These are phyloP conservation scores for Rhopalosiphum padi DNA, from an alignment of 1,140 invertebrate species.

Conservation along the genomic window DNA sequence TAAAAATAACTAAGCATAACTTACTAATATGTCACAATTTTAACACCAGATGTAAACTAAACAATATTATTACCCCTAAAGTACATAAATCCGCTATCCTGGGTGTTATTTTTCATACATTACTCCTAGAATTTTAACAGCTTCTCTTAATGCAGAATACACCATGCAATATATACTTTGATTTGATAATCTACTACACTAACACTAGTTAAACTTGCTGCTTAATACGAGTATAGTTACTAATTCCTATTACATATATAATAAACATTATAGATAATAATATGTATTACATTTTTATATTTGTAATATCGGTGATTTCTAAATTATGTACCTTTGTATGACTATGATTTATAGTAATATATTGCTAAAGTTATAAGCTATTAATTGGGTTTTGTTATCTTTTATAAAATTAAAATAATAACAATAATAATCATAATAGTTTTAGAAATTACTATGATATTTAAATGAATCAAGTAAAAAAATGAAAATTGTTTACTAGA, in stretches of 20 bases:
- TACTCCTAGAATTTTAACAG: background rate
- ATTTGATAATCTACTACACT: background rate
- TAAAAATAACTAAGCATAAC: background rate
- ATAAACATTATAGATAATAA: too few relatives aligned
- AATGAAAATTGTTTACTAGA: too few relatives aligned
- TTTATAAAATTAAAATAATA: background rate
- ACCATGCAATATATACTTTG: background rate
- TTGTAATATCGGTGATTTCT: background rate
- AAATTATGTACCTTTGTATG: background rate
- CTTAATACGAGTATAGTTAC: background rate
- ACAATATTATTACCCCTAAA: background rate
- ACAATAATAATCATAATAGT: too few relatives aligned
- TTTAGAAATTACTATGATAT: too few relatives aligned
- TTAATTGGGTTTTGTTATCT: background rate
- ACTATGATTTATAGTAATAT: background rate
- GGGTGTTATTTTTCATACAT: background rate
- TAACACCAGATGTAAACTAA: constrained; percentile 25
- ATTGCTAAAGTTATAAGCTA: background rate
- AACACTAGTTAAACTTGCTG: background rate
- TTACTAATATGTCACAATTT: constrained; percentile 10
- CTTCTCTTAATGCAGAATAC: background rate
- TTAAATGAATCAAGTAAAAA: too few relatives aligned
- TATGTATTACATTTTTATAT: background rate
- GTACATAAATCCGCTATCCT: background rate
- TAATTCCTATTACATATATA: too few relatives aligned